Evolutionary conservation across 2,888 invertebrate species (phyloP).

Genomic region (Cryptocheilus praepositus): DNA sequence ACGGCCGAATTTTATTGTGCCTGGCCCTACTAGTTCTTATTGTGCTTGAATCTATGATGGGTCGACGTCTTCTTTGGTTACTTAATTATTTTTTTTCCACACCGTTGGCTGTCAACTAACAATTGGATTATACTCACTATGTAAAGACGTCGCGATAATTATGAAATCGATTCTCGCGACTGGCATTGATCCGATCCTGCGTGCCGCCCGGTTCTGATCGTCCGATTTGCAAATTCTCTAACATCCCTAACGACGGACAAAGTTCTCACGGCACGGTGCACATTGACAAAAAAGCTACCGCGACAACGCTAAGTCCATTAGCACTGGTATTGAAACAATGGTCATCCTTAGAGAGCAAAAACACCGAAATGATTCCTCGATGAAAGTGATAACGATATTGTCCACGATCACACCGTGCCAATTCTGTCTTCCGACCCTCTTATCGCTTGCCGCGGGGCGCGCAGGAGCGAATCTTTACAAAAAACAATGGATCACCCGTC

Average conservation of each 20-base stretch:
- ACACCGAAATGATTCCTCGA: no score
- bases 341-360: no score
- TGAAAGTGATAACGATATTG: no score
- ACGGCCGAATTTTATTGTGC: slow-evolving; percentile 74
- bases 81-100: slow-evolving; percentile 26
- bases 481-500: slow-evolving; percentile 7
- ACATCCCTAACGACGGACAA: no score
- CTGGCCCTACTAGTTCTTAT: slow-evolving; percentile 74
- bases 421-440: no score
- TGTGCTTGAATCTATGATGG: slow-evolving; percentile 71
- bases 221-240: no score
- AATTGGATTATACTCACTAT: slow-evolving; percentile 54
- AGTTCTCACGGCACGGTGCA: no score
- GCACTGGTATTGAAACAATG: no score
- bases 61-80: slow-evolving; percentile 54
- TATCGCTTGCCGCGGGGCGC: background rate
- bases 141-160: slow-evolving; percentile 43
- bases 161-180: slow-evolving; percentile 33
- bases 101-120: slow-evolving; percentile 53
- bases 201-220: slow-evolving; percentile 14
- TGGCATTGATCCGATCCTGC: slow-evolving; percentile 41
- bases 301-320: no score
- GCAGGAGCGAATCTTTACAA: background rate
- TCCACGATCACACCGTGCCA: no score
- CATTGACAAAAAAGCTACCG: no score